Conservation (phyloP, 2,888 invertebrate species). For the Phortica okadai region DNA sequence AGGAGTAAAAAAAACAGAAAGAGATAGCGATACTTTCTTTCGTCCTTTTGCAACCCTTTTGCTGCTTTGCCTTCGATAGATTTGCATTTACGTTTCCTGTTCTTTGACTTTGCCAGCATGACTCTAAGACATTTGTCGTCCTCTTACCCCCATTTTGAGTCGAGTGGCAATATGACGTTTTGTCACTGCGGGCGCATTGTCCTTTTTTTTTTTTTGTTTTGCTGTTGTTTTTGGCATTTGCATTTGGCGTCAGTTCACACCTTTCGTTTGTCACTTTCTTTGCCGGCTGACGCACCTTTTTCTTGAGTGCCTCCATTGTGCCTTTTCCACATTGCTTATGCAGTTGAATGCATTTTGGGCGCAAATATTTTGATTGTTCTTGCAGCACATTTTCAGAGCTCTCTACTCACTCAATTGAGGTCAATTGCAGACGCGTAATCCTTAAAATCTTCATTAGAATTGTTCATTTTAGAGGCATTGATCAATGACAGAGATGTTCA, state of each 20-base stretch:
- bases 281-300: constrained; percentile 6
- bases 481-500: not conserved
- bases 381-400: not conserved
- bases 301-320: constrained; percentile 20
- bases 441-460: not conserved
- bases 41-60: too few relatives aligned
- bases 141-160: constrained; percentile 1
- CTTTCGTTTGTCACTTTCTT: constrained; percentile 1
- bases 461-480: not conserved
- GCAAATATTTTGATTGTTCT: constrained; percentile 15
- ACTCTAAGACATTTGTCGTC: not conserved
- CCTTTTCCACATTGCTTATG: not conserved
- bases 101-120: constrained; percentile 3
- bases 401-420: constrained; percentile 2
- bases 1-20: too few relatives aligned
- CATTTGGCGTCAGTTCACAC: constrained; percentile 18
- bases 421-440: not conserved
- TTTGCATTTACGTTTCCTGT: constrained; percentile 16
- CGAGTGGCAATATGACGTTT: not conserved
- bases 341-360: constrained; percentile 17
- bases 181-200: constrained; percentile 32
- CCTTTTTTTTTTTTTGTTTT: constrained; percentile 4
- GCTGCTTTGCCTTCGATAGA: not conserved
- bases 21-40: too few relatives aligned
- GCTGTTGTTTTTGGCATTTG: constrained; percentile 5